phyloP scores from a whole-genome alignment of 2,113 vertebrate species.

The Bos javanicus region DNA sequence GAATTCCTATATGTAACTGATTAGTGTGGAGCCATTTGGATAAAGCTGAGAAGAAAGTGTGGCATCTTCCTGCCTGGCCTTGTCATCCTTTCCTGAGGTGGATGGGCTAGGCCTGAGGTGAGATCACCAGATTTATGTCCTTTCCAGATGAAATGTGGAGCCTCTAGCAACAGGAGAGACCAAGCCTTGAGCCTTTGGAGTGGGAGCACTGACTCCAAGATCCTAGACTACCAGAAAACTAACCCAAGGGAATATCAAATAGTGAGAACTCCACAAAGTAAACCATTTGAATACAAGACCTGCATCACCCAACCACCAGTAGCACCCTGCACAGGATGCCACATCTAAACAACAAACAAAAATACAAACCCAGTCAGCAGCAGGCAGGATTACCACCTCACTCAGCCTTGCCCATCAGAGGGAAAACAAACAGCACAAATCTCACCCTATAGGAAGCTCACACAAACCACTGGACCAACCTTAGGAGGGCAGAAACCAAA shows the following conservation, averaged over 20 bases:
- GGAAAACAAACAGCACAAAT: neutral
- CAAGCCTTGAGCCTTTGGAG: neutral
- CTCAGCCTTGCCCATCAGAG: neutral
- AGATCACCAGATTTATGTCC: neutral
- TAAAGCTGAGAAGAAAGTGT: neutral
- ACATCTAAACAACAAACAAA: neutral
- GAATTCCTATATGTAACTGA: neutral
- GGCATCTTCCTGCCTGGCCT: neutral
- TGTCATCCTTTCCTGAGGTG: neutral
- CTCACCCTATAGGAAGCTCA: neutral
- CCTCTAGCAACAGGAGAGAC: neutral
- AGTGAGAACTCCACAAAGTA: neutral
- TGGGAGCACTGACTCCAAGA: neutral
- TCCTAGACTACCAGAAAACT: neutral
- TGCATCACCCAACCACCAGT: neutral
- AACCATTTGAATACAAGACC: neutral
- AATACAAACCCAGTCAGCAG: neutral
- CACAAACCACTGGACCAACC: neutral
- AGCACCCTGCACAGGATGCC: neutral
- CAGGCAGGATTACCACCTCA: neutral
- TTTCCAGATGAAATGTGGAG: neutral
- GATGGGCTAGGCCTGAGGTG: neutral
- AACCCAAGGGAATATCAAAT: neutral
- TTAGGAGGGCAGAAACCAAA: neutral
- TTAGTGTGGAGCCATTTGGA: neutral